phyloP scores from a whole-genome alignment of 2,888 invertebrate genomes.

The Aphrophora alni region DNA sequence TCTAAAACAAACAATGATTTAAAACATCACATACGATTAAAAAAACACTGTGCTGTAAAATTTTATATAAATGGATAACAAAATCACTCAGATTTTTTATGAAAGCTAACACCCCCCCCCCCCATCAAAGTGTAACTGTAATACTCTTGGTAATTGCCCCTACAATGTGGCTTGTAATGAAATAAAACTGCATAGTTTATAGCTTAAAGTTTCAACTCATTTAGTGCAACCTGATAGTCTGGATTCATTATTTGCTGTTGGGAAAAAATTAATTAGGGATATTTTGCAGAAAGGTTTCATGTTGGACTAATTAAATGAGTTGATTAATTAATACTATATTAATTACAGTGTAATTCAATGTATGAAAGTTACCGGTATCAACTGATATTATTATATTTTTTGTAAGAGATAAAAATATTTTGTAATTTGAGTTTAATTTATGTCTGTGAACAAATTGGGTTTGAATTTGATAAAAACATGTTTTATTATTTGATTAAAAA shows the following conservation, averaged over 20 bases:
- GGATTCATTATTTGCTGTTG: not conserved
- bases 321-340: constrained; percentile 1
- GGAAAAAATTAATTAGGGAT: constrained; percentile 9
- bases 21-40: no score
- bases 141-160: not conserved
- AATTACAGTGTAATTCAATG: not conserved
- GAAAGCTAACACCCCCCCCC: not conserved
- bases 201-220: constrained; percentile 1
- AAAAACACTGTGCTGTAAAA: no score
- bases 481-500: no score
- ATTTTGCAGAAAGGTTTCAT: not conserved
- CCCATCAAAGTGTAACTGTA: not conserved
- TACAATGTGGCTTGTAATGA: not conserved
- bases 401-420: not conserved
- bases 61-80: no score
- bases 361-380: not conserved
- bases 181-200: constrained; percentile 5
- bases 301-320: not conserved
- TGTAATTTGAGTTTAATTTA: no score
- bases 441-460: no score
- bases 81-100: no score
- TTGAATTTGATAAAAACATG: no score
- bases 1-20: no score
- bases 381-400: not conserved
- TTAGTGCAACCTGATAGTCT: not conserved